Percentiles rank a stretch among this genome's conserved stretches.
Conservation (phyloP, 2,113 vertebrate genomes). For the Alouatta palliata region DNA sequence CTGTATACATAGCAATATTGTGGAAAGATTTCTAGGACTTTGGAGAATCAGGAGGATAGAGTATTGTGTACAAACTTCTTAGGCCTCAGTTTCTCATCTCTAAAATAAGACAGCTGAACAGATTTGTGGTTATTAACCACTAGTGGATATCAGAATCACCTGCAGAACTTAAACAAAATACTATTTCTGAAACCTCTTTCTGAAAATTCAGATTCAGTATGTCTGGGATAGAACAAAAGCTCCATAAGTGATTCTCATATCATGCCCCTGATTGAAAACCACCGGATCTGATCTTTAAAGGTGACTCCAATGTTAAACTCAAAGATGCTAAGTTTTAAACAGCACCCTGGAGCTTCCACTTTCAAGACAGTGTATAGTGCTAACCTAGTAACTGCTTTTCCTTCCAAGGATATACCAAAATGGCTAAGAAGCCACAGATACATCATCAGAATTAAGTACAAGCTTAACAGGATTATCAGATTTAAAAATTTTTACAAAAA, state of each 20-base stretch:
- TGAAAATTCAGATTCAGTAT: background rate
- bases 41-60: background rate
- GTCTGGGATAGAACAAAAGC: background rate
- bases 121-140: background rate
- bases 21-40: background rate
- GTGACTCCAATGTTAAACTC: background rate
- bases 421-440: background rate
- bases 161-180: background rate
- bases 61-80: background rate
- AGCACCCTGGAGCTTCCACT: background rate
- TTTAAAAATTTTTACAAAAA: background rate
- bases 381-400: background rate
- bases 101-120: background rate
- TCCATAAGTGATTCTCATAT: background rate
- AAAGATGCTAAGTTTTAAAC: slow-evolving; percentile 16
- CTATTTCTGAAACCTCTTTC: background rate
- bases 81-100: background rate
- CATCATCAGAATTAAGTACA: slow-evolving; percentile 1
- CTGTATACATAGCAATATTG: background rate
- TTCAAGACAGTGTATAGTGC: background rate
- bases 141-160: background rate
- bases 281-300: background rate
- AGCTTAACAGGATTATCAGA: background rate
- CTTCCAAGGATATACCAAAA: slow-evolving; percentile 10
- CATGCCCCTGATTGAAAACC: background rate